Evolutionary conservation across 2,888 invertebrate species (phyloP), one percentile per base, ranked within the genome.

Genomic region (Arctia plantaginis): DNA sequence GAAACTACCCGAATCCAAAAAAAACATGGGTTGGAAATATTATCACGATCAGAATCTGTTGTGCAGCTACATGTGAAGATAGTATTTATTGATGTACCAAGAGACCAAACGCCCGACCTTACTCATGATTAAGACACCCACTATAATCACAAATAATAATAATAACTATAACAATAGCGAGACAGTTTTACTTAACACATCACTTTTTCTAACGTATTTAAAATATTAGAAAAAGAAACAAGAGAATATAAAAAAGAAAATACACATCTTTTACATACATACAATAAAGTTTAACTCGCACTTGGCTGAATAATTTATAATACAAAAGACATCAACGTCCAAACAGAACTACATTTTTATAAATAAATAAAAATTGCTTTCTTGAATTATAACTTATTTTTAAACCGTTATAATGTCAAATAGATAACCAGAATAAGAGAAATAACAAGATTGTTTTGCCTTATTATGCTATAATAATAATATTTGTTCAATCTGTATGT

Each of bases 321-420:
- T 41, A 41, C 30, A 70, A 70, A 70, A 70, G 62, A 70, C 70
- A 62, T 70, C 70, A 70, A 62, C 62, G 70, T 59, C 67, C 44
- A 30, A 67, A 44, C 20, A 66, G 27, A 4, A 12, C 6, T 51
- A 41, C n/a, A 66, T 0, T n/a, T 66, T 20, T n/a, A 23, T 0
- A 12, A n/a, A 33, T 20, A 33, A 66, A 23, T 10, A 66, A 55
- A 55, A 55, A 8, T 6, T 12, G 15, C 6, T 62, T n/a, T 27
- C 12, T 13, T 30, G 4, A 30, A 62, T 62, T 3, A 15, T 27
- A 62, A 62, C 30, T 30, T 30, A 3, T 62, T 62, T 13, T 18
- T 27, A 30, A 15, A 62, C 18, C 30, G 18, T 23, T 23, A 51
- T 2, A 4, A 23, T 23, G 6, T 23, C 30, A 30, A 55, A 55